Evolutionary conservation across 2,113 vertebrate genomes (phyloP), one percentile per base, ranked within the genome.

Genomic region (Proterorhinus semilunaris): DNA sequence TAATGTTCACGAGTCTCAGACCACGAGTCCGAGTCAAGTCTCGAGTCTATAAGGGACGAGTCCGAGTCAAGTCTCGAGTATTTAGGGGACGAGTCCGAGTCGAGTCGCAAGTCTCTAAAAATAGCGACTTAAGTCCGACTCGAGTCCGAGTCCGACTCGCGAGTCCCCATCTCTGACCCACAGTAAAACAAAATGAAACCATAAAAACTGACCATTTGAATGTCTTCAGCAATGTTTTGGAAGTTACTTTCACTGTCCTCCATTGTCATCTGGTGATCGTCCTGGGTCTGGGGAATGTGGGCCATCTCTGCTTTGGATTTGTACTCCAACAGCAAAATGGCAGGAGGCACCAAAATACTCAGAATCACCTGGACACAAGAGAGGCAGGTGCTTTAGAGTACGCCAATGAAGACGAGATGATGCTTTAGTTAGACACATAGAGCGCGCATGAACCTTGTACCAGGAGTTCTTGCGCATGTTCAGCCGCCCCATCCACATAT

Each of bases 381-480:
- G 16, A 85, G 70, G 74, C 78, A 75, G 72, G 80, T 76, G 59
- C 50, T 78, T 44, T 13, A 44, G 76, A 7, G 10, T 9, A 21
- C 7, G 71, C 68, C 68, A 36, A 36, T 36, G 27, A 36, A 3
- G 27, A 36, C 27, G 27, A 3, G 27, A 36, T 5, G 27, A 36
- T 36, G 6, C 15, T 59, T 10, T 15, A 43, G 27, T 15, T 61
- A 76, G 17, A 82, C 82, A 80, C 69, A 80, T 79, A 75, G 79
- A 80, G 77, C 62, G 83, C 83, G 65, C 75, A 88, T 89, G 84
- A 94, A 99, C 98, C 96, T 99, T 99, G 92, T 99, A 98, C 98
- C 98, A 99, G 17, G 98, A 99, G 92, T 99, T 99, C 90, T 99
- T 99, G 81, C 97, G 95, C 98, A 99, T 99, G 91, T 99, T 99